Conservation (phyloP, 2,113 vertebrate species). For the Hystrix brachyura region DNA sequence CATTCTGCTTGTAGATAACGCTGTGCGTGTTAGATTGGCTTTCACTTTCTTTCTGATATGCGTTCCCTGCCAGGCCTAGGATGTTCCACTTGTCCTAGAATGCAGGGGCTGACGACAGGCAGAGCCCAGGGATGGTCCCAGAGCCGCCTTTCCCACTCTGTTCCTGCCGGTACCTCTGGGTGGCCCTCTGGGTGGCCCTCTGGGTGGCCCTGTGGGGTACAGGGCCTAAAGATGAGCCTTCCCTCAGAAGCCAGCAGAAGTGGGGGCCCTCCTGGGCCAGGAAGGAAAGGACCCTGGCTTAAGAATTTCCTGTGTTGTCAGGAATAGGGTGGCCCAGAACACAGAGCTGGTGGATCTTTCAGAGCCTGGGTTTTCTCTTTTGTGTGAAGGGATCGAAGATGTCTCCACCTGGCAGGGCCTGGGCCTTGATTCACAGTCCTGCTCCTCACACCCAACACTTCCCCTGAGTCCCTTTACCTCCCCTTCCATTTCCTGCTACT, state of each 20-base stretch:
- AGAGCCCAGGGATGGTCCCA: neutral
- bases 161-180: neutral
- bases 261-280: too few relatives aligned
- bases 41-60: constrained; percentile 82
- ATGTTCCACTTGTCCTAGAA: constrained; percentile 91
- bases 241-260: neutral
- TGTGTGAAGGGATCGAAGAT: neutral
- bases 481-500: neutral
- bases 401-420: neutral
- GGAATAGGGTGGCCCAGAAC: neutral
- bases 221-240: neutral
- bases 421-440: neutral
- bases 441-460: neutral
- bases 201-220: neutral
- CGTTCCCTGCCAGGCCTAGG: constrained; percentile 89
- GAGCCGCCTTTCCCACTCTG: neutral
- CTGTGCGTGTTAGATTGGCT: constrained; percentile 89
- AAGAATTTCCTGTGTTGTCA: neutral
- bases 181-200: neutral
- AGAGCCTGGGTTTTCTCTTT: neutral
- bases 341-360: neutral
- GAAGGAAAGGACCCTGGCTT: too few relatives aligned
- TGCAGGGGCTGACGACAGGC: constrained; percentile 68
- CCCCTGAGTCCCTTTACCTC: neutral
- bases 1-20: constrained; percentile 74